Percentiles rank a stretch among this genome's conserved stretches.
These are phyloP conservation scores for Microhierax caerulescens DNA, from an alignment of 2,797 vertebrate genomes.

Conservation along the genomic window DNA sequence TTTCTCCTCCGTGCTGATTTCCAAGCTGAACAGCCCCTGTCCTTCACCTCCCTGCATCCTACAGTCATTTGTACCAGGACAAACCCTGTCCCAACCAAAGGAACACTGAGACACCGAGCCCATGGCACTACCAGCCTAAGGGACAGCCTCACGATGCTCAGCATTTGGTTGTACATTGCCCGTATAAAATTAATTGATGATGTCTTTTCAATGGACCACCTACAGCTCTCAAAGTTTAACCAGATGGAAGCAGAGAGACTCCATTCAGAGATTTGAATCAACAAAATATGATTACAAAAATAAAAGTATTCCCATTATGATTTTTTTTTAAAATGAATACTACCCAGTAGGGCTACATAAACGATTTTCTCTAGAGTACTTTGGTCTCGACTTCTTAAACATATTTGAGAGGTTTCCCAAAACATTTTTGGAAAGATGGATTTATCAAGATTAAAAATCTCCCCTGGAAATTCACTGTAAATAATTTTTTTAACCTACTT, in stretches of 20 bases:
- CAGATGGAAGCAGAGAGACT: neutral
- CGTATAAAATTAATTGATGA: neutral
- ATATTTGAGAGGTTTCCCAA: neutral
- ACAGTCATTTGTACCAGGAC: rapidly evolving
- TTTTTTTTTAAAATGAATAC: neutral
- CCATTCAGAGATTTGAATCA: neutral
- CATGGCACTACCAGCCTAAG: rapidly evolving
- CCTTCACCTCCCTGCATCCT: neutral
- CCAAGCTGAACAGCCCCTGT: neutral
- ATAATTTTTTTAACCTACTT: conserved; percentile 48
- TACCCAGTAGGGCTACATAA: neutral
- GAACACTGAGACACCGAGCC: neutral
- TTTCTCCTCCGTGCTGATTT: neutral
- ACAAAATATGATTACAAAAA: neutral
- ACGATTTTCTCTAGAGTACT: neutral
- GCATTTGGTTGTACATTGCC: rapidly evolving
- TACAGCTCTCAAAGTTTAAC: neutral
- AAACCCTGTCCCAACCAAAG: neutral
- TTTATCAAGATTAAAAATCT: neutral
- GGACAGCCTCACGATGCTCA: rapidly evolving
- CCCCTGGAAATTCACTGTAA: neutral
- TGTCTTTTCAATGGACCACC: neutral
- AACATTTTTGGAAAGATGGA: neutral
- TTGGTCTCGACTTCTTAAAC: neutral
- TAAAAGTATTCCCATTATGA: neutral